Percentiles rank a stretch among this genome's conserved stretches.
Evolutionary conservation across 2,113 vertebrate species (phyloP).

Genomic region (Pseudopipra pipra): DNA sequence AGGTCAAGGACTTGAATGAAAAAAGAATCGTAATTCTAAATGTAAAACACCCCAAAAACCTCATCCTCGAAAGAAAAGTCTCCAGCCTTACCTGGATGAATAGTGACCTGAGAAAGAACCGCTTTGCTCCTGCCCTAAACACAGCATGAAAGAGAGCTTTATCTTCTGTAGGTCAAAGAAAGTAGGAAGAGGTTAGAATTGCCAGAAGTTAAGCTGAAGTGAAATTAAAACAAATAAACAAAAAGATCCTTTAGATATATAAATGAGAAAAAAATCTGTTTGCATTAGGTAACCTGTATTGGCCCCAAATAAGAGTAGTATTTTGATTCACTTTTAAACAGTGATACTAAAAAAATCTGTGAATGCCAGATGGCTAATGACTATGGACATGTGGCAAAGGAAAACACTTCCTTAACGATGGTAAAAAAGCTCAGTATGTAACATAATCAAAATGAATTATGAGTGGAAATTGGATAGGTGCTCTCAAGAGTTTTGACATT

Average conservation of each 20-base stretch:
- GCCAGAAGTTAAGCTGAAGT: background rate
- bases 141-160: background rate
- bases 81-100: background rate
- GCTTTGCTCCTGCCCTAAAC: background rate
- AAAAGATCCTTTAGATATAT: background rate
- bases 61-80: background rate
- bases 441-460: background rate
- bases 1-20: background rate
- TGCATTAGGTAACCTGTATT: background rate
- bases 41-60: background rate
- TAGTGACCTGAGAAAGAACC: background rate
- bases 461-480: background rate
- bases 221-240: conserved; percentile 3
- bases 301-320: background rate
- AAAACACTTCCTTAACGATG: background rate
- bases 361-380: background rate
- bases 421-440: background rate
- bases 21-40: background rate
- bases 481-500: background rate
- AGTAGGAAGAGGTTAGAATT: background rate
- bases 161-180: conserved; percentile 24
- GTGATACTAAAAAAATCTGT: background rate
- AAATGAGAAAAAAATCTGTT: background rate
- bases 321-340: background rate
- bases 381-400: background rate